Evolutionary conservation across 2,888 invertebrate species (phyloP), one percentile per base, ranked within the genome.

Genomic region (Zygothrica quintamaculata): DNA sequence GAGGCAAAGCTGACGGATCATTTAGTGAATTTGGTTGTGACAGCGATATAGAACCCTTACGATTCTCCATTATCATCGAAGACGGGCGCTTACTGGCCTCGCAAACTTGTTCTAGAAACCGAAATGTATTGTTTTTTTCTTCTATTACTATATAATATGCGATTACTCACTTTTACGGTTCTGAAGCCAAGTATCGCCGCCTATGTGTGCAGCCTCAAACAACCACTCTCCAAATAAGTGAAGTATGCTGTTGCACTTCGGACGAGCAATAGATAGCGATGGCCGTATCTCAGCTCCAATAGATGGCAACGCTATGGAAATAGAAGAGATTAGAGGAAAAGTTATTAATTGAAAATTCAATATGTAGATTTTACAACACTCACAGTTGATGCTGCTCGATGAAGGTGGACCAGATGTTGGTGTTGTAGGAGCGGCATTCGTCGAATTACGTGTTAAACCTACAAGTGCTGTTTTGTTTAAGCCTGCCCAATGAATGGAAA

Each of bases 151-250:
- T n/a, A n/a, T n/a, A n/a, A n/a, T n/a, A n/a, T 22, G 26, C 3
- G 1, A n/a, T 9, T 33, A 70, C 78, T 58, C 90, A 93, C 93
- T 93, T 81, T 93, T 92, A 51, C 92, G 91, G 81, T 91, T 92
- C 74, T 92, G 92, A 2, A 92, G 87, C 93, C 93, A 93, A 42
- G 91, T 90, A 59, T 95, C 95, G 40, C 96, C 96, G 1, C 97
- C 97, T 77, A 98, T 96, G 77, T 98, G 95, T 1, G 98, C 96
- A 3, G 98, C 98, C 90, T 99, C 98, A 90, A 98, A 98, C 68
- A 99, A 92, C 99, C 99, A 99, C 88, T 97, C 96, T 1, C 99
- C 98, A 91, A 98, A 98, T 74, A 99, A 92, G 91, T 99, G 98
- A 58, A 99, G 93, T 89, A 99, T 96, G 69, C 98, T 98, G 91